Percentiles rank a stretch among this genome's conserved stretches.
phyloP scores from a whole-genome alignment of 2,888 invertebrate genomes.

The Suillia variegata region DNA sequence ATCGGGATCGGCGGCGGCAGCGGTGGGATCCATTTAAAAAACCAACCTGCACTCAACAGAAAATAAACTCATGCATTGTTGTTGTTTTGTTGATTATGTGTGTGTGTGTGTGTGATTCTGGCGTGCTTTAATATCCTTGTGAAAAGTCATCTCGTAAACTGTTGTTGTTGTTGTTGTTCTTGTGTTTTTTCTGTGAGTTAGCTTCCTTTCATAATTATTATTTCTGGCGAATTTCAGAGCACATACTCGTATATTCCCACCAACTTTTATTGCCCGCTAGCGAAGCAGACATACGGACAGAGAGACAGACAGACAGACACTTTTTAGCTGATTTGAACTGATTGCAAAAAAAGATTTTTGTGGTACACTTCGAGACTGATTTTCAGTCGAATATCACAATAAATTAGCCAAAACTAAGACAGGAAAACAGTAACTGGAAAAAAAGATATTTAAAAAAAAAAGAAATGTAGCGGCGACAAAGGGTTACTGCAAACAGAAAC shows the following conservation, averaged over 20 bases:
- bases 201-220: neutral
- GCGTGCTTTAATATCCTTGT: neutral
- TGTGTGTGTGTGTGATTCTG: too few relatives aligned
- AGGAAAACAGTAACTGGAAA: too few relatives aligned
- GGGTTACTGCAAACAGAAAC: too few relatives aligned
- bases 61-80: too few relatives aligned
- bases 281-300: too few relatives aligned
- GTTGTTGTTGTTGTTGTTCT: neutral
- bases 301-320: too few relatives aligned
- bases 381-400: conserved; percentile 48
- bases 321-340: neutral
- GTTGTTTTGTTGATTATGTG: neutral
- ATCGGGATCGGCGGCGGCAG: too few relatives aligned
- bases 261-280: conserved; percentile 12
- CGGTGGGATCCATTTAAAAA: too few relatives aligned
- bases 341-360: conserved; percentile 9
- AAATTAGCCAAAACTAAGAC: conserved; percentile 47
- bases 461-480: too few relatives aligned
- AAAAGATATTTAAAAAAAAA: too few relatives aligned
- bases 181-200: neutral
- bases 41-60: neutral
- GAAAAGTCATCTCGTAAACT: neutral
- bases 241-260: conserved; percentile 14
- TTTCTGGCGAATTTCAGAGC: conserved; percentile 6
- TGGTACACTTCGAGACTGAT: conserved; percentile 43